Percentiles rank a stretch among this genome's conserved stretches.
Conservation (phyloP, 2,113 vertebrate genomes). For the Polypterus bichir region DNA sequence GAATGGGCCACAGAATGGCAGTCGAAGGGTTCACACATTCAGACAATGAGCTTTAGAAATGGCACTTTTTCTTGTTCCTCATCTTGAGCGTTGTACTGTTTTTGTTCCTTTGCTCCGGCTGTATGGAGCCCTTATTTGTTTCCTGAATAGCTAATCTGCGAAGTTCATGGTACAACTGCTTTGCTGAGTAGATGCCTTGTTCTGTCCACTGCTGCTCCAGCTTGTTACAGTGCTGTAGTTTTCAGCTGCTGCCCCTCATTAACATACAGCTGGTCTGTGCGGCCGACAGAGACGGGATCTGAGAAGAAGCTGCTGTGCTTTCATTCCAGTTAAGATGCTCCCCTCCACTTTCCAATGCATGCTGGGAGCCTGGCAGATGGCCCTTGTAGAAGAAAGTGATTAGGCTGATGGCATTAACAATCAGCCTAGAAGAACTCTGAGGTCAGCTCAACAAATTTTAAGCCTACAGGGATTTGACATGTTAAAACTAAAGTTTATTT, state of each 20-base stretch:
- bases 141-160: constrained; percentile 81
- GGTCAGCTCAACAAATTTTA: constrained; percentile 62
- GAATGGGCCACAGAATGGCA: constrained; percentile 17
- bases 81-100: constrained; percentile 24
- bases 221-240: constrained; percentile 72
- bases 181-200: constrained; percentile 70
- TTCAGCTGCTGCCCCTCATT: constrained; percentile 81
- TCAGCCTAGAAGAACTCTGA: constrained; percentile 60
- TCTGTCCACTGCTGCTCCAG: constrained; percentile 61
- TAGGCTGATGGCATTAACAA: constrained; percentile 68
- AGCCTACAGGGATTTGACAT: constrained; percentile 39
- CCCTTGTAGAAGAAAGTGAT: constrained; percentile 69
- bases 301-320: constrained; percentile 59
- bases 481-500: constrained; percentile 16
- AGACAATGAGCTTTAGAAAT: constrained; percentile 19
- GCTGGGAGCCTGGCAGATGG: constrained; percentile 71
- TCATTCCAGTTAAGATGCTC: constrained; percentile 53
- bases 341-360: constrained; percentile 17
- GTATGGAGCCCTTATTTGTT: constrained; percentile 48
- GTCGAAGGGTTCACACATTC: constrained; percentile 9
- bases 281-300: constrained; percentile 40
- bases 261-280: constrained; percentile 96
- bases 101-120: constrained; percentile 34
- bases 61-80: constrained; percentile 19
- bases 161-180: constrained; percentile 69